These are phyloP conservation scores for Sorex maritimensis DNA, from an alignment of 2,797 vertebrate genomes.

Conservation along the genomic window DNA sequence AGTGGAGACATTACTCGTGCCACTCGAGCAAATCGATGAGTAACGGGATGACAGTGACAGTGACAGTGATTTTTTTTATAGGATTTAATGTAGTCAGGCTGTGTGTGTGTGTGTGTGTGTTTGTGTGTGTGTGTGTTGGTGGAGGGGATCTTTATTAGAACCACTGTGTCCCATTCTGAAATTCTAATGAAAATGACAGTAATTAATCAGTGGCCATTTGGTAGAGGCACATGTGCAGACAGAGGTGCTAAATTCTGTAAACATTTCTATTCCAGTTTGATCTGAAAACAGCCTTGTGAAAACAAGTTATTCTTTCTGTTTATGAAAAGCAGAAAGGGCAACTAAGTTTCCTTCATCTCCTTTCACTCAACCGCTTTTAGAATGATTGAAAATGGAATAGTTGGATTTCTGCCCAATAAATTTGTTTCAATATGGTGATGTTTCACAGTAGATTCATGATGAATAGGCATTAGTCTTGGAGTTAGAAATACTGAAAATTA, in stretches of 20 bases:
- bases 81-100: neutral
- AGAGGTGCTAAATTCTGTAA: conserved; percentile 58
- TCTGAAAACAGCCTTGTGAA: conserved; percentile 62
- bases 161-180: conserved; percentile 56
- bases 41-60: no score
- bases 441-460: neutral
- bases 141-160: neutral
- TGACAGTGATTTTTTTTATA: neutral
- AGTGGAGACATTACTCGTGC: no score
- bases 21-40: no score
- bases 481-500: neutral
- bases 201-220: conserved; percentile 62
- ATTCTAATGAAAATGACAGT: conserved; percentile 32
- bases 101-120: neutral
- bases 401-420: neutral
- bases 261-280: conserved; percentile 30
- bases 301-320: conserved; percentile 53
- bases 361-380: conserved; percentile 46
- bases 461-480: neutral
- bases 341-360: conserved; percentile 61
- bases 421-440: conserved; percentile 38
- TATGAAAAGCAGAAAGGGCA: conserved; percentile 75
- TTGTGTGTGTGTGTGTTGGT: no score
- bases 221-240: conserved; percentile 72
- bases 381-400: conserved; percentile 45